Percentiles rank a stretch among this genome's conserved stretches.
Evolutionary conservation across 2,888 invertebrate species (phyloP).

Genomic region (Prenolepis imparis): DNA sequence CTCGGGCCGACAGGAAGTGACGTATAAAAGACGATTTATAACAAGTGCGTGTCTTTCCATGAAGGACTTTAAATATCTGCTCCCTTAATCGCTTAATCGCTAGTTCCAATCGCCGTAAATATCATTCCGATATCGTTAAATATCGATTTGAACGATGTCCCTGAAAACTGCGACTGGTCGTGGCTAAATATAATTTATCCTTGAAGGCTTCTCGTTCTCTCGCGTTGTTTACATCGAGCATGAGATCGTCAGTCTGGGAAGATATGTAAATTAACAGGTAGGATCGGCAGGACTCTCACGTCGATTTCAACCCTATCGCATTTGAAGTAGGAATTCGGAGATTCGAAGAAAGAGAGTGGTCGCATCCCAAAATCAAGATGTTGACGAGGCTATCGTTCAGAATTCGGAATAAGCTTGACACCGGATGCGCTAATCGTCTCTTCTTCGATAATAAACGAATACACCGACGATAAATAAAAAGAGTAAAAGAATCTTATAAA

Average conservation of each 20-base stretch:
- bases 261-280: constrained; percentile 26
- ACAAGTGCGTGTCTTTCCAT: constrained; percentile 23
- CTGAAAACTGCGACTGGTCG: constrained; percentile 57
- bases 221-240: constrained; percentile 32
- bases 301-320: constrained; percentile 73
- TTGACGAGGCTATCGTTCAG: constrained; percentile 68
- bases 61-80: constrained; percentile 14
- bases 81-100: neutral
- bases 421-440: constrained; percentile 71
- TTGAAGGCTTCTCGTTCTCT: constrained; percentile 57
- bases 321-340: constrained; percentile 77
- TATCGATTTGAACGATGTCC: constrained; percentile 67
- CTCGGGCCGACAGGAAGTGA: neutral
- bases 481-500: neutral
- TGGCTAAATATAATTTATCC: constrained; percentile 74
- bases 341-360: constrained; percentile 78
- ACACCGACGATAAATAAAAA: neutral
- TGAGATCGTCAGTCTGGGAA: constrained; percentile 1
- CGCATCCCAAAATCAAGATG: constrained; percentile 76
- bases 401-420: constrained; percentile 76
- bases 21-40: constrained; percentile 1
- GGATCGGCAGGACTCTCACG: constrained; percentile 75
- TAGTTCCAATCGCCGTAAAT: neutral
- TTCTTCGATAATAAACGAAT: constrained; percentile 16
- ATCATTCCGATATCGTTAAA: neutral